Conservation (phyloP, 2,888 invertebrate species). For the Drosophila eohydei region DNA sequence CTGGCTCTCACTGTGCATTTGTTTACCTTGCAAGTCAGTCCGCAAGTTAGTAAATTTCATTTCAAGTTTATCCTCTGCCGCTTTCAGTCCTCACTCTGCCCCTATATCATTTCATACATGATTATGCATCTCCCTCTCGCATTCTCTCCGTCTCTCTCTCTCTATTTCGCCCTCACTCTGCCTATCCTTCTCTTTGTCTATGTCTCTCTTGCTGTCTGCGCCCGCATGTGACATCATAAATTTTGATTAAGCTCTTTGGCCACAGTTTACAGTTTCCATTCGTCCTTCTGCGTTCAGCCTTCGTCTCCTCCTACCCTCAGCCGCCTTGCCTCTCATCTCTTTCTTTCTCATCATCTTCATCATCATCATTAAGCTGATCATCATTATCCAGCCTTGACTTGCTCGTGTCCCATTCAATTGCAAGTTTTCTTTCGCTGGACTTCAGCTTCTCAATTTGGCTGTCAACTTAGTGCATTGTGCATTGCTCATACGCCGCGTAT, state of each 20-base stretch:
- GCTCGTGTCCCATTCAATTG: constrained; percentile 36
- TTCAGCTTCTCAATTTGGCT: constrained; percentile 44
- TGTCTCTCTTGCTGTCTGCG: constrained; percentile 14
- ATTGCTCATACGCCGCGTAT: constrained; percentile 38
- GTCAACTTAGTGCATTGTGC: constrained; percentile 47
- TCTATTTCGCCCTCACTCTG: no score
- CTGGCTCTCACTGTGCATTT: constrained; percentile 29
- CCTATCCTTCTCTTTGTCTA: not conserved
- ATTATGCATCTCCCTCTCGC: not conserved
- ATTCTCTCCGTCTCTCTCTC: not conserved
- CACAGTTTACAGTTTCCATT: constrained; percentile 72
- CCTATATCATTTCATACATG: constrained; percentile 12
- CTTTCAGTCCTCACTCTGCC: constrained; percentile 1
- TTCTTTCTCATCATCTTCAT: not conserved
- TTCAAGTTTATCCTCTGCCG: constrained; percentile 38
- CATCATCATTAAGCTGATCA: constrained; percentile 11
- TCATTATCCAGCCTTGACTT: constrained; percentile 33
- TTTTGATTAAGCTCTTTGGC: constrained; percentile 75
- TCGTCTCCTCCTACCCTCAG: not conserved
- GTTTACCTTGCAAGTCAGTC: constrained; percentile 57
- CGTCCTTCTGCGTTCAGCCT: constrained; percentile 27
- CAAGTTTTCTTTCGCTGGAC: constrained; percentile 37
- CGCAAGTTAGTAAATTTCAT: constrained; percentile 59
- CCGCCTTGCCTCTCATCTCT: not conserved
- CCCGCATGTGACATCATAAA: constrained; percentile 73